These are phyloP conservation scores for Rhadina sibilatrix DNA, from an alignment of 2,113 vertebrate genomes.

Conservation along the genomic window DNA sequence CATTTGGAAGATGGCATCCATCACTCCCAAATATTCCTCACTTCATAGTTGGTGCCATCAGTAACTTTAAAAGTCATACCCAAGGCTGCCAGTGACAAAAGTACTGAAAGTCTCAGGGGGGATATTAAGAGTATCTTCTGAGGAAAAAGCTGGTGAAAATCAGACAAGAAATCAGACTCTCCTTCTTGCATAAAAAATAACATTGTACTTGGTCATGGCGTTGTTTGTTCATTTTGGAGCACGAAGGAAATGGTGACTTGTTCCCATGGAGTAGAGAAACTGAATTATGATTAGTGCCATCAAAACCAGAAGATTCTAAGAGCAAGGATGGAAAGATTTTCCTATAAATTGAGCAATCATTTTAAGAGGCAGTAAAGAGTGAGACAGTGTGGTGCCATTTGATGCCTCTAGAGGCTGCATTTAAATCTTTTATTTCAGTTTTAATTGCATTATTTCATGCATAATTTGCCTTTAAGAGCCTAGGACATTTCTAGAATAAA, in stretches of 20 bases:
- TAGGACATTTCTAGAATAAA: slow-evolving; percentile 47
- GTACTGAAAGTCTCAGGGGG: background rate
- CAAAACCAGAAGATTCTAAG: background rate
- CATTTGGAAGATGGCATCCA: background rate
- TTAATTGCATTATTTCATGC: slow-evolving; percentile 64
- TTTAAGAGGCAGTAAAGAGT: slow-evolving; percentile 42
- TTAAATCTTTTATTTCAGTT: slow-evolving; percentile 62
- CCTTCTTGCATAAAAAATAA: background rate
- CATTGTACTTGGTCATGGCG: background rate
- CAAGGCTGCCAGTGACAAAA: background rate
- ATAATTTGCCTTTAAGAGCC: slow-evolving; percentile 57
- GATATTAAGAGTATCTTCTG: background rate
- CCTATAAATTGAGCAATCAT: slow-evolving; percentile 41
- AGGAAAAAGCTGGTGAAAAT: background rate
- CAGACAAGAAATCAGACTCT: background rate
- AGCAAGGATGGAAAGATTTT: slow-evolving; percentile 13
- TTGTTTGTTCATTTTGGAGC: background rate
- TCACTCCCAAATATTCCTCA: background rate
- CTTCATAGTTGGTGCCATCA: background rate
- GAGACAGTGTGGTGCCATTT: slow-evolving; percentile 50
- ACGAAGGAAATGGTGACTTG: background rate
- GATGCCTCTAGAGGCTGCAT: slow-evolving; percentile 42
- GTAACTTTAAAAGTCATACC: background rate
- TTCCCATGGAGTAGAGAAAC: background rate
- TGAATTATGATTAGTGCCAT: slow-evolving; percentile 1